Evolutionary conservation across 1,140 invertebrate genomes (phyloP), one percentile per base, ranked within the genome.

Genomic region (Campoletis sonorensis): DNA sequence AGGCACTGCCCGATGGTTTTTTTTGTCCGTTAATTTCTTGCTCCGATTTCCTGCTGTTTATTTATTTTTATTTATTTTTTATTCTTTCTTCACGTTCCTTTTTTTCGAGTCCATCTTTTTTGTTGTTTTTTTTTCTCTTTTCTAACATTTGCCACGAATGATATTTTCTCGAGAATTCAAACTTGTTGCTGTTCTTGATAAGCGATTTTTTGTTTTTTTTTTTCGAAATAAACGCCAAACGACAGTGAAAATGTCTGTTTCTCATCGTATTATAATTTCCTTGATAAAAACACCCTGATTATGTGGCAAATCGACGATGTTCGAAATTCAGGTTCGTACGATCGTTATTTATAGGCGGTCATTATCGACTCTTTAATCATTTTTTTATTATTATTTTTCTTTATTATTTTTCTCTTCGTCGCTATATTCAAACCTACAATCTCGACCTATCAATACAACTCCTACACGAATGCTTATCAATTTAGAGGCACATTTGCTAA

Each of bases 401-500:
- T 16, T 68, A 4, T 16, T 33, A 8, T 18, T 68, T 27, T 8
- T 27, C 23, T 18, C 67, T 27, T 23, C 71, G 10, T 58, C 54
- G 21, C 54, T 73, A 73, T 13, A 45, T 45, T 40, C 33, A 15
- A 73, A 51, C 33, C 33, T 73, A 40, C 45, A 73, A 73, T 67
- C 61, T 67, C 61, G 23, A 80, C 16, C 49, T 80, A 67, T 45
- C 33, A n/a, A 26, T 23, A 73, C 21, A 73, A 73, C 40, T 73
- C 71, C 37, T 91, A 90, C 89, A 89, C 79, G 87, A 90, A 90
- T 87, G 86, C 89, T 91, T 91, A 90, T 89, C 86, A 90, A 90
- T 91, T 91, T 90, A 91, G 90, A 91, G 90, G 90, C 90, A 91
- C 90, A 90, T 91, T 90, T 45, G 88, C 90, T 90, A 91, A 90